A percentile compares a stretch with the other conserved stretches of the same genome.
Conservation (phyloP, 2,888 invertebrate genomes). For the Piscicola geometra region DNA sequence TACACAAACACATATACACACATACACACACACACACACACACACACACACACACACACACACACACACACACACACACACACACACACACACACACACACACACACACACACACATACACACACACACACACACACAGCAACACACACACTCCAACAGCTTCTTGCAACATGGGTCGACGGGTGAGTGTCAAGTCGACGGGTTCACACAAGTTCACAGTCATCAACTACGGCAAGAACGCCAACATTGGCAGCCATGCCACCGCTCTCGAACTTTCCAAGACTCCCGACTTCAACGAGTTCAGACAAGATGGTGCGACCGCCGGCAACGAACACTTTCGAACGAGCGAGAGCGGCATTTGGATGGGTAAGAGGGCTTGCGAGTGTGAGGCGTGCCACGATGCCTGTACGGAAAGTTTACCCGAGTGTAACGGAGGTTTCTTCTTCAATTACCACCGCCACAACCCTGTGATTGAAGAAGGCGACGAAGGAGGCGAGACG, state of each 20-base stretch:
- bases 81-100: slow-evolving; percentile 24
- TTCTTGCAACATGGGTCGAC: background rate
- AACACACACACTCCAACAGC: slow-evolving; percentile 1
- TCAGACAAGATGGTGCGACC: no score
- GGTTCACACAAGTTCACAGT: slow-evolving; percentile 26
- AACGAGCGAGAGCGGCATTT: background rate
- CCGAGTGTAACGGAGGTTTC: background rate
- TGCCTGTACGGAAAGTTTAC: no score
- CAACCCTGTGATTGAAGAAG: background rate
- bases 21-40: no score
- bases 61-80: slow-evolving; percentile 19
- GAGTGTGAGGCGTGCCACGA: background rate
- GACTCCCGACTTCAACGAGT: background rate
- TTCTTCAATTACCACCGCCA: background rate
- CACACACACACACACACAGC: slow-evolving; percentile 15
- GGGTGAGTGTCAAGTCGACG: slow-evolving; percentile 13
- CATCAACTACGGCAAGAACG: slow-evolving; percentile 31
- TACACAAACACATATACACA: no score
- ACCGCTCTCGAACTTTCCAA: background rate
- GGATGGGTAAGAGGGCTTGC: background rate
- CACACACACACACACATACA: slow-evolving; percentile 24
- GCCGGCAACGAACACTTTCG: background rate
- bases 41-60: background rate
- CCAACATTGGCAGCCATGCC: background rate
- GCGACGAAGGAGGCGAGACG: background rate